Evolutionary conservation across 2,888 invertebrate genomes (phyloP).

Genomic region (Drosophila quasianomalipes): DNA sequence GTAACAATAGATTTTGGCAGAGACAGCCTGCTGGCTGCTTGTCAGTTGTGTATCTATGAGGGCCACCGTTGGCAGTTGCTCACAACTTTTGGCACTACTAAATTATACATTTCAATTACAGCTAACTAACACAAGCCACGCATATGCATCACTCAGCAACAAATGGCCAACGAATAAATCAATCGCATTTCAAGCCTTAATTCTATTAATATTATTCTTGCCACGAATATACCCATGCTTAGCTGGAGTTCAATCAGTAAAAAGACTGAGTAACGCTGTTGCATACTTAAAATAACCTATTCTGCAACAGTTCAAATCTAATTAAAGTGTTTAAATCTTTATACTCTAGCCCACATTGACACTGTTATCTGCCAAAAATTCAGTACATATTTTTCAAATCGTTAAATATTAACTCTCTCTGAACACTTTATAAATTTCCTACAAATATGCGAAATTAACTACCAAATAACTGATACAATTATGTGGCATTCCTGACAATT

Average conservation of each 20-base stretch:
- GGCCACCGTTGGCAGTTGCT: conserved; percentile 36
- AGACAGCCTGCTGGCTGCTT: conserved; percentile 20
- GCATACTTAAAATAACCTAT: not conserved
- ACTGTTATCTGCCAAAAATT: not conserved
- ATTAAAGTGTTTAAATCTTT: not conserved
- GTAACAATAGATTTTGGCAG: conserved; percentile 24
- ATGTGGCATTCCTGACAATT: not conserved
- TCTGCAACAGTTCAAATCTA: not conserved
- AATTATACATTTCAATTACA: conserved; percentile 75
- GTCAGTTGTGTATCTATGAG: conserved; percentile 13
- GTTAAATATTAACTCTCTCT: not conserved
- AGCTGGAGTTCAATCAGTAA: not conserved
- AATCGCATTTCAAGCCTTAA: conserved; percentile 25
- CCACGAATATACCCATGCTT: not conserved
- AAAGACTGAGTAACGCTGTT: not conserved
- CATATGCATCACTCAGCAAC: conserved; percentile 30
- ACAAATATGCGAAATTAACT: not conserved
- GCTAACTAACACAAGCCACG: conserved; percentile 32
- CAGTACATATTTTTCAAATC: not conserved
- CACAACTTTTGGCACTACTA: conserved; percentile 42
- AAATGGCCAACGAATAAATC: conserved; percentile 61
- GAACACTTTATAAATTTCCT: not conserved
- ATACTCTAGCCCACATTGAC: not conserved
- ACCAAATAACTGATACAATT: not conserved
- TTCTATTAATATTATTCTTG: not conserved